A percentile compares a stretch with the other conserved stretches of the same genome.
These are phyloP conservation scores for Pelosia muscerda DNA, from an alignment of 2,888 invertebrate species.

Conservation along the genomic window DNA sequence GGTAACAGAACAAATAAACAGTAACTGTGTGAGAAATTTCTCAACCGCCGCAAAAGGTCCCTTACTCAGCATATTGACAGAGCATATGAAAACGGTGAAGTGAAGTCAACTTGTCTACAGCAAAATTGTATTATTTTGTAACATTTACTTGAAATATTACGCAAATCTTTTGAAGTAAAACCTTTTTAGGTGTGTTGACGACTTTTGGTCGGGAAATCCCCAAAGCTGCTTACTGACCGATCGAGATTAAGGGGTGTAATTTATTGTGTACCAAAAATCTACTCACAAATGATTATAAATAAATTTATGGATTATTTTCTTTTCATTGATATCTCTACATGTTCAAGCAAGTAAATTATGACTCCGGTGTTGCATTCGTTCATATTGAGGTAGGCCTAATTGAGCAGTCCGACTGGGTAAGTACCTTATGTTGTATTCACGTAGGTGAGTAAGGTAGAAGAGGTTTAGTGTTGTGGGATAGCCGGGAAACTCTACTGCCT, in stretches of 20 bases:
- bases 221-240: neutral
- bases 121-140: constrained; percentile 4
- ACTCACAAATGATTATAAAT: neutral
- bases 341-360: too few relatives aligned
- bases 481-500: too few relatives aligned
- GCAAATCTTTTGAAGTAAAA: neutral
- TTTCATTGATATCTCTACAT: neutral
- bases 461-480: too few relatives aligned
- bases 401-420: too few relatives aligned
- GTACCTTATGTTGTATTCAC: too few relatives aligned
- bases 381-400: too few relatives aligned
- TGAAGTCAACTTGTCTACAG: neutral
- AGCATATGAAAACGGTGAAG: neutral
- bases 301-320: too few relatives aligned
- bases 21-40: neutral
- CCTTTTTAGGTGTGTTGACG: neutral
- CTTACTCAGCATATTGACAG: constrained; percentile 7
- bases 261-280: neutral
- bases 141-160: neutral
- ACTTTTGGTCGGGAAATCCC: neutral
- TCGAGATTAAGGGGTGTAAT: neutral
- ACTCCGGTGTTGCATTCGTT: too few relatives aligned
- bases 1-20: constrained; percentile 7
- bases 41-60: constrained; percentile 7
- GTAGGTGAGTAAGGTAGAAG: too few relatives aligned